Evolutionary conservation across 2,797 vertebrate genomes (phyloP), one percentile per base, ranked within the genome.

Genomic region (Anniella stebbinsi): DNA sequence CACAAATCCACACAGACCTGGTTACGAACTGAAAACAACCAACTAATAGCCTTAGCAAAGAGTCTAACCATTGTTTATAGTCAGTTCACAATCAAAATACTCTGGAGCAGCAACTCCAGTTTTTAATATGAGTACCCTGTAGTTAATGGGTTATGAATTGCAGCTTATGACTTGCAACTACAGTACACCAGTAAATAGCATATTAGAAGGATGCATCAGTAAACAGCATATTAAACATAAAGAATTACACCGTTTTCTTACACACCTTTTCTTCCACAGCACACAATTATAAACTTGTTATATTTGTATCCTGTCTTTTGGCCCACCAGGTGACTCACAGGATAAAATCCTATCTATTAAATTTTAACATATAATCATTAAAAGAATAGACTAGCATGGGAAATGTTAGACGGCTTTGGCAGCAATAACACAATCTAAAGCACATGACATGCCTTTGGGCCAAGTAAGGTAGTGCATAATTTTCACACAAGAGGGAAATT

Each of bases 221-320:
- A 83, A 81, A 83, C 57, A 88, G 80, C 41, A 88, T 21, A 88
- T 88, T 75, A 88, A 72, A 72, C 38, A 60, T 36, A 66, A 48
- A 11, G 45, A 48, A 36, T 36, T 66, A 76, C 54, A 66, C 13
- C 30, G 84, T 13, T 38, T 88, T 80, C 57, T 63, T 60, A 23
- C 33, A 66, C 17, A 15, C 23, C 9, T 75, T 23, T 80, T 72
- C 11, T 88, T 54, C 78, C 17, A 63, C 25, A 80, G 41, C 38
- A 75, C 73, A 45, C 30, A n/a, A 83, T 81, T 83, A 63, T 48
- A 28, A 33, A 54, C n/a, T 28, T 51, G n/a, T 80, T 78, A 87
- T 48, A 69, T 54, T 45, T 69, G 7, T 67, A 51, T 87, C 75
- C 38, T 78, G 60, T 13, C 3, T 87, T 15, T 87, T 67, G 41